Evolutionary conservation across 2,888 invertebrate species (phyloP).

Genomic region (Andrena dorsata): DNA sequence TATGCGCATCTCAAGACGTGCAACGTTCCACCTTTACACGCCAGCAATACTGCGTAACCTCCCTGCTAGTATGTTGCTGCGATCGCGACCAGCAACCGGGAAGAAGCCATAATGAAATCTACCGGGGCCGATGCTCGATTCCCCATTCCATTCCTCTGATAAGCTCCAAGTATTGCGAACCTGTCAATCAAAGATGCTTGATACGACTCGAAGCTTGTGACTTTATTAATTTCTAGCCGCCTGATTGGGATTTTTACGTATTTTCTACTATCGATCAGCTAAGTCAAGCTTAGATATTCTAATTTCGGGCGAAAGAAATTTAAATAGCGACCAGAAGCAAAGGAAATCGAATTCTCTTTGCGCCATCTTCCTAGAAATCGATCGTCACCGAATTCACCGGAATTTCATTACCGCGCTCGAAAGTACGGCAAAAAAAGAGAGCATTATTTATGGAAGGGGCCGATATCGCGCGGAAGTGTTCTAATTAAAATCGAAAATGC

Average conservation of each 20-base stretch:
- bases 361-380: background rate
- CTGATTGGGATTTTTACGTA: background rate
- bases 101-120: conserved; percentile 41
- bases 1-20: conserved; percentile 82
- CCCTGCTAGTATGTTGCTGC: conserved; percentile 46
- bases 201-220: background rate
- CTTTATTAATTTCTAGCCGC: background rate
- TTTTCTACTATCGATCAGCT: no score
- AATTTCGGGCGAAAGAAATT: background rate
- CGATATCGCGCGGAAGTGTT: conserved; percentile 54
- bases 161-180: no score
- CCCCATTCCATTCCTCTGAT: conserved; percentile 4
- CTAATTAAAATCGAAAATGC: conserved; percentile 58
- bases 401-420: conserved; percentile 48
- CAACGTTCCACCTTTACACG: conserved; percentile 77
- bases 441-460: conserved; percentile 52
- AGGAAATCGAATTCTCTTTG: background rate
- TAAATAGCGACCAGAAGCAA: background rate
- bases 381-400: conserved; percentile 41
- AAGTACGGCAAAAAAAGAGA: conserved; percentile 31
- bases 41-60: conserved; percentile 67
- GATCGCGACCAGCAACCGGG: conserved; percentile 27
- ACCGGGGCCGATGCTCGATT: conserved; percentile 18
- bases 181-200: background rate
- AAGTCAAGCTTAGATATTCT: no score